Conservation (phyloP, 2,888 invertebrate genomes). For the Ichneumoninae sp. region DNA sequence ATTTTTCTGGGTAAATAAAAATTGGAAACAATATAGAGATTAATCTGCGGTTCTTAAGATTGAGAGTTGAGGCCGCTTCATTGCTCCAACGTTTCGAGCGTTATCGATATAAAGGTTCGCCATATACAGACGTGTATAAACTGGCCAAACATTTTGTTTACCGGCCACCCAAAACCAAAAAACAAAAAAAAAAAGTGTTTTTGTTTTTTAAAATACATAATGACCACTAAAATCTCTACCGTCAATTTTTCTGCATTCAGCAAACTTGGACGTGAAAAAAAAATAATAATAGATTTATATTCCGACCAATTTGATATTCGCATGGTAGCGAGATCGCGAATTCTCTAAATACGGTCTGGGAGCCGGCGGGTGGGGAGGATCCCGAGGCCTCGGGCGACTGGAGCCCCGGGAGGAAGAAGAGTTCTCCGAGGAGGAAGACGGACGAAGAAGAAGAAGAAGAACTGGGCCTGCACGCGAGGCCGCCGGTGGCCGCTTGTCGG, state of each 20-base stretch:
- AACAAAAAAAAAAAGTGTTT: too few relatives aligned
- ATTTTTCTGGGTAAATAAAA: too few relatives aligned
- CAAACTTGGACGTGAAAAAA: background rate
- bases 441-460: conserved; percentile 61
- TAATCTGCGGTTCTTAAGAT: too few relatives aligned
- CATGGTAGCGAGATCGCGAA: conserved; percentile 14
- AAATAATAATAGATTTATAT: background rate
- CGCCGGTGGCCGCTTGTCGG: conserved; percentile 78
- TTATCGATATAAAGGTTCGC: too few relatives aligned
- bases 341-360: conserved; percentile 3
- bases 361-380: background rate
- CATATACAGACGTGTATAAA: too few relatives aligned
- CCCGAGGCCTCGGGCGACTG: conserved; percentile 9
- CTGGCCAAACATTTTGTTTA: too few relatives aligned
- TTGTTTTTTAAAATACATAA: too few relatives aligned
- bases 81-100: too few relatives aligned
- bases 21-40: too few relatives aligned
- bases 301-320: background rate
- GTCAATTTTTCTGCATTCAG: background rate
- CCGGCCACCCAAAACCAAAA: too few relatives aligned
- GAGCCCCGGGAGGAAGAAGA: conserved; percentile 5
- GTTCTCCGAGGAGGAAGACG: conserved; percentile 21
- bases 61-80: too few relatives aligned
- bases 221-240: too few relatives aligned
- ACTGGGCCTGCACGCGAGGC: conserved; percentile 77